Percentiles rank a stretch among this genome's conserved stretches.
phyloP scores from a whole-genome alignment of 2,113 vertebrate genomes.

The Eudyptes chrysolophus region DNA sequence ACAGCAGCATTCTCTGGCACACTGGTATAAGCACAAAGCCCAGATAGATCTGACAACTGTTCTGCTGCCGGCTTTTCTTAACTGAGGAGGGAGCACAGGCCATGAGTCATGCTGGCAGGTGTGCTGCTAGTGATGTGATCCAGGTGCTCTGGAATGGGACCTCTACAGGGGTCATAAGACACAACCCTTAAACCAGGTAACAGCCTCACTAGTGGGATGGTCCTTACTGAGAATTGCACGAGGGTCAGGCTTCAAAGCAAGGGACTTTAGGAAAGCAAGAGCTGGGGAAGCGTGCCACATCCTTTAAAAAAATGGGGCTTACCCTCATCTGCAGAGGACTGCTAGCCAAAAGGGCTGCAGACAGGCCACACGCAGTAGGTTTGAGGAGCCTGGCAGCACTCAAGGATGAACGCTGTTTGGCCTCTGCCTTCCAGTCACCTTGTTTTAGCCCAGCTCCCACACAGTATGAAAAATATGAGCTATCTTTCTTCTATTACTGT shows the following conservation, averaged over 20 bases:
- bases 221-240: background rate
- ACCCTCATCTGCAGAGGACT: background rate
- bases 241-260: background rate
- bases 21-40: background rate
- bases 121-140: background rate
- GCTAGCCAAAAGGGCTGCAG: background rate
- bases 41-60: background rate
- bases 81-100: background rate
- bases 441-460: background rate
- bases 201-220: background rate
- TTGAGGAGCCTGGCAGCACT: background rate
- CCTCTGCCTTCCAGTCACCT: background rate
- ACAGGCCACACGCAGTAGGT: background rate
- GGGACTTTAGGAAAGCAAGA: background rate
- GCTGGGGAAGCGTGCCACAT: background rate
- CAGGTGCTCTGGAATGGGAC: conserved; percentile 20
- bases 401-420: background rate
- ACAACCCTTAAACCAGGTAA: background rate
- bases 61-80: background rate
- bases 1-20: background rate
- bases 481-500: background rate
- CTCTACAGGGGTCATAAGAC: background rate
- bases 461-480: background rate
- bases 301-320: background rate
- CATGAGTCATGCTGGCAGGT: background rate